Base-by-base conservation (phyloP, 2,797 vertebrate species). In the Sitta carolinensis region DNA sequence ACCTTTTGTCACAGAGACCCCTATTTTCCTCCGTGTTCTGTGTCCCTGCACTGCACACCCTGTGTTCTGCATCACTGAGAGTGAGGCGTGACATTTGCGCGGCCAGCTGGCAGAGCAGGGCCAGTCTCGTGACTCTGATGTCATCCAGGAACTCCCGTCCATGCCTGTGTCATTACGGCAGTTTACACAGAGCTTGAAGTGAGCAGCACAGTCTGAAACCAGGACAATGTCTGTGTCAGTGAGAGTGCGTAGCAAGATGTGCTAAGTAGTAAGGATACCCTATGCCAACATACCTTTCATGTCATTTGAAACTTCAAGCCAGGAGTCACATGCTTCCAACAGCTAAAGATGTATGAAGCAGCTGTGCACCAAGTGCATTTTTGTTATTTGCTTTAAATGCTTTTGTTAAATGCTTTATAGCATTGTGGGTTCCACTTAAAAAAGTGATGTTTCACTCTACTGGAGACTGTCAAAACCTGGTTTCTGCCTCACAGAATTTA, bases 1-100 rank as follows among this genome's bases (percentile, higher is more conserved):
- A 38, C 15, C 25, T 48, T 87, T 77, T 51, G 40, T 87, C 73
- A 40, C 25, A 54, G 42, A 67, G 27, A 45, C 18, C 47, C 6
- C 17, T 34, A 6, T 59, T 78, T 67, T 40, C 10, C 11, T 17
- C 16, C 3, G 11, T 38, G 13, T 34, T 51, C 73, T 63, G 16
- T 4, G 2, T 13, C 30, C 8, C 51, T 43, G 45, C 34, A 25
- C 29, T 0, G 0, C 30, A 45, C 0, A 0, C 36, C 47, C 21
- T 73, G 27, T 29, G 26, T 19, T 42, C 68, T 51, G 34, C 34
- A 21, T 8, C 2, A 1, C 69, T 13, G 18, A 17, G 40, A 48
- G 77, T 43, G 61, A 81, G 27, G 36, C 0, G 0, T 74, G 81
- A 26, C 34, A 21, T 62, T 81, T 57, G 57, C 36, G 54, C 32